Evolutionary conservation across 2,113 vertebrate species (phyloP).

Genomic region (Hydrolagus affinis): DNA sequence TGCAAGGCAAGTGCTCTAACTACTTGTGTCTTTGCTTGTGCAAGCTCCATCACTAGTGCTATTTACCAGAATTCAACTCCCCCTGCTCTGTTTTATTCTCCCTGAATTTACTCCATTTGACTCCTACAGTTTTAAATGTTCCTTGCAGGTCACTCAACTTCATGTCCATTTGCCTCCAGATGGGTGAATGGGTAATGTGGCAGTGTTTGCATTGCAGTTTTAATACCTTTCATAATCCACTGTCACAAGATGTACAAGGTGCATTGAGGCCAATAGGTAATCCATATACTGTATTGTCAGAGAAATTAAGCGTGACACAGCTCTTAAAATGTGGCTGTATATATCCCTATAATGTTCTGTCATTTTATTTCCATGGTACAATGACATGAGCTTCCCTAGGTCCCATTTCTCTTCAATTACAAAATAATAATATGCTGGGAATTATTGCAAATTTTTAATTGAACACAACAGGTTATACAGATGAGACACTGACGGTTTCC

Average conservation of each 20-base stretch:
- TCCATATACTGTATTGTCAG: neutral
- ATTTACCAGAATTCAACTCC: too few relatives aligned
- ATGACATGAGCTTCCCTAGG: neutral
- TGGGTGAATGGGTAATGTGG: neutral
- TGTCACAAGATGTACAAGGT: neutral
- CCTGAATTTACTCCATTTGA: too few relatives aligned
- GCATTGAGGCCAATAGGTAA: neutral
- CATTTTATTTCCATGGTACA: neutral
- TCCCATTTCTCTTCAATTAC: neutral
- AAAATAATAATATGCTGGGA: slow-evolving; percentile 15
- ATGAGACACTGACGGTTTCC: neutral
- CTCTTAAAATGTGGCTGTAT: neutral
- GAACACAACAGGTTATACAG: slow-evolving; percentile 12
- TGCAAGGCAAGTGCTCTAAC: too few relatives aligned
- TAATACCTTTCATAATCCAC: neutral
- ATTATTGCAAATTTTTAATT: slow-evolving; percentile 18
- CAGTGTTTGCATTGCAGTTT: neutral
- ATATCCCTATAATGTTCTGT: neutral
- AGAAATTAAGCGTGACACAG: neutral
- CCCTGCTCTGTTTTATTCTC: too few relatives aligned
- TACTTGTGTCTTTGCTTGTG: too few relatives aligned
- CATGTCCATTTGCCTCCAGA: neutral
- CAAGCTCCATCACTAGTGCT: too few relatives aligned
- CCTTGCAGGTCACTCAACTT: neutral
- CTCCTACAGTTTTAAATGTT: neutral